These are phyloP conservation scores for Esox niger DNA, from an alignment of 2,113 vertebrate genomes.

Conservation along the genomic window DNA sequence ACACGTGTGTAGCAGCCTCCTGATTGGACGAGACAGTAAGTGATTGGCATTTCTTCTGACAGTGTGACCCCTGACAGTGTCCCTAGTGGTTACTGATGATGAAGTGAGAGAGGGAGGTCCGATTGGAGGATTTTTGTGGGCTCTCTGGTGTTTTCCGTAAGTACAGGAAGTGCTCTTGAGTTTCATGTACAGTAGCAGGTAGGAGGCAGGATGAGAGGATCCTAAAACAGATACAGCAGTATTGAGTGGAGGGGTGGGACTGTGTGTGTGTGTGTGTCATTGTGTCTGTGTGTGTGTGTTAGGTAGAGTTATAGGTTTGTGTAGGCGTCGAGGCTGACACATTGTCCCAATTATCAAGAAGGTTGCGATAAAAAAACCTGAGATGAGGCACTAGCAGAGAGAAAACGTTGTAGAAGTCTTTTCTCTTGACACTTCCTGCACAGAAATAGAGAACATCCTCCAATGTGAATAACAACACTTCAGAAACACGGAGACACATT, in stretches of 20 bases:
- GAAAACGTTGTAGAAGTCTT: background rate
- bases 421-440: background rate
- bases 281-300: background rate
- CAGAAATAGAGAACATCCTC: background rate
- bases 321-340: slow-evolving; percentile 1
- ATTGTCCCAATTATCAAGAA: slow-evolving; percentile 2
- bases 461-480: no score
- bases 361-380: background rate
- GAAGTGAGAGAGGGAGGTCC: no score
- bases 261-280: background rate
- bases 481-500: no score
- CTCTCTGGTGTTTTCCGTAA: no score
- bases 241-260: slow-evolving; percentile 5
- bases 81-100: no score
- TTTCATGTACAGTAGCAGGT: background rate
- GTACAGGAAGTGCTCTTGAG: no score
- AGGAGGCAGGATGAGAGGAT: slow-evolving; percentile 34
- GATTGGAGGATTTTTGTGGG: no score
- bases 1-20: no score
- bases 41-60: no score
- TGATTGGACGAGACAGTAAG: no score
- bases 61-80: no score
- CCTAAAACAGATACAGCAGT: slow-evolving; percentile 24
- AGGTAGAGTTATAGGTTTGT: background rate
- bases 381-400: no score